phyloP scores from a whole-genome alignment of 2,113 vertebrate genomes.

The Chinchilla lanigera region DNA sequence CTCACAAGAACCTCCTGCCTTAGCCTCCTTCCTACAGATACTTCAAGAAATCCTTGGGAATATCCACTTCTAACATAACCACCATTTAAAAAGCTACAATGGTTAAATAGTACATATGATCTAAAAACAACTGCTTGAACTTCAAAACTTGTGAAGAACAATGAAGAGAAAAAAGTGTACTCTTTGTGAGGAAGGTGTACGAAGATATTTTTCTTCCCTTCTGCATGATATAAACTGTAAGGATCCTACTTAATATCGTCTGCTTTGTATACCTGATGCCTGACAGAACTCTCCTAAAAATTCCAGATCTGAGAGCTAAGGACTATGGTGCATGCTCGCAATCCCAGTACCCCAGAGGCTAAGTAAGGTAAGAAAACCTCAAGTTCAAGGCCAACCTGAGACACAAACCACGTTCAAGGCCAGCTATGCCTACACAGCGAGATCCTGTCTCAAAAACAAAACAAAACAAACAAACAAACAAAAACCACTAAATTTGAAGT shows the following conservation, averaged over 20 bases:
- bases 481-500: background rate
- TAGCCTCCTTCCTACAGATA: background rate
- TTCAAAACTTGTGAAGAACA: slow-evolving; percentile 4
- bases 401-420: background rate
- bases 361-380: background rate
- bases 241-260: background rate
- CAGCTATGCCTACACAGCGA: background rate
- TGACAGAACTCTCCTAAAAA: background rate
- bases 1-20: background rate
- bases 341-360: background rate
- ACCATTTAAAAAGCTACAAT: background rate
- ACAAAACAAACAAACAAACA: background rate
- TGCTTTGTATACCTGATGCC: slow-evolving; percentile 6
- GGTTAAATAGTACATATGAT: background rate
- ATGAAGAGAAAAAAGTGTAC: background rate
- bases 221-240: slow-evolving; percentile 16
- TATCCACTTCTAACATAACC: background rate
- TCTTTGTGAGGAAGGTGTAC: background rate
- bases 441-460: background rate
- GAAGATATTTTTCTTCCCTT: background rate
- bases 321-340: background rate
- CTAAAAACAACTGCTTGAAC: slow-evolving; percentile 32
- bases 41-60: slow-evolving; percentile 47
- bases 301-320: background rate
- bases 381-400: background rate